Evolutionary conservation across 2,797 vertebrate species (phyloP).

Genomic region (Notolabrus celidotus): DNA sequence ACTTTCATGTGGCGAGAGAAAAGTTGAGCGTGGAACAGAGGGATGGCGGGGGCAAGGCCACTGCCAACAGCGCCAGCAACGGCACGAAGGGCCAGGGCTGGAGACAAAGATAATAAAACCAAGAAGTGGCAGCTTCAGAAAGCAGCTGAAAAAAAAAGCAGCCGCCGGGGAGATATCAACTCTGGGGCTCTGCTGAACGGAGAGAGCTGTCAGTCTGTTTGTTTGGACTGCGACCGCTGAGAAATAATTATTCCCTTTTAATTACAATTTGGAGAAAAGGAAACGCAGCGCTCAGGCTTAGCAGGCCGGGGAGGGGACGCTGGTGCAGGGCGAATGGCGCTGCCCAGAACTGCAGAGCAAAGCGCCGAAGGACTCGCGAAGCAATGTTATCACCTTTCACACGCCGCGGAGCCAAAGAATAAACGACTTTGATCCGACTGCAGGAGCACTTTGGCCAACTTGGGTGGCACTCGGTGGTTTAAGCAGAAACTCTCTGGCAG

Average conservation of each 20-base stretch:
- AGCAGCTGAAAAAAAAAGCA: conserved; percentile 59
- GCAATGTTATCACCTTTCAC: conserved; percentile 82
- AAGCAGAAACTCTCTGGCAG: conserved; percentile 65
- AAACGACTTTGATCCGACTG: conserved; percentile 72
- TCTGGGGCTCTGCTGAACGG: conserved; percentile 60
- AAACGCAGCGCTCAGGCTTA: conserved; percentile 60
- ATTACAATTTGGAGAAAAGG: conserved; percentile 83
- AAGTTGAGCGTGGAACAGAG: conserved; percentile 79
- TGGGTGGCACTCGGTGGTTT: conserved; percentile 67
- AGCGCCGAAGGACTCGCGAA: conserved; percentile 52
- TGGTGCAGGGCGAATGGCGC: conserved; percentile 42
- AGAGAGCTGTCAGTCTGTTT: conserved; percentile 80
- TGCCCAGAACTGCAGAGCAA: conserved; percentile 56
- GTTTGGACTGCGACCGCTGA: conserved; percentile 79
- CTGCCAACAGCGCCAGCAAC: conserved; percentile 67
- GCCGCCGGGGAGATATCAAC: conserved; percentile 78
- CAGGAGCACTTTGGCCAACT: conserved; percentile 74
- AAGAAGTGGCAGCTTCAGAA: conserved; percentile 80
- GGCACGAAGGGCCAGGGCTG: conserved; percentile 81
- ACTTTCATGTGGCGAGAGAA: conserved; percentile 76
- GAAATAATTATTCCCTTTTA: conserved; percentile 86
- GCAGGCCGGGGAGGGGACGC: conserved; percentile 51
- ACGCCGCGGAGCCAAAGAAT: conserved; percentile 67
- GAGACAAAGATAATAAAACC: conserved; percentile 83
- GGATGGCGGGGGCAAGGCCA: conserved; percentile 59